A percentile compares a stretch with the other conserved stretches of the same genome.
Conservation (phyloP, 2,113 vertebrate species). For the Piliocolobus tephrosceles region DNA sequence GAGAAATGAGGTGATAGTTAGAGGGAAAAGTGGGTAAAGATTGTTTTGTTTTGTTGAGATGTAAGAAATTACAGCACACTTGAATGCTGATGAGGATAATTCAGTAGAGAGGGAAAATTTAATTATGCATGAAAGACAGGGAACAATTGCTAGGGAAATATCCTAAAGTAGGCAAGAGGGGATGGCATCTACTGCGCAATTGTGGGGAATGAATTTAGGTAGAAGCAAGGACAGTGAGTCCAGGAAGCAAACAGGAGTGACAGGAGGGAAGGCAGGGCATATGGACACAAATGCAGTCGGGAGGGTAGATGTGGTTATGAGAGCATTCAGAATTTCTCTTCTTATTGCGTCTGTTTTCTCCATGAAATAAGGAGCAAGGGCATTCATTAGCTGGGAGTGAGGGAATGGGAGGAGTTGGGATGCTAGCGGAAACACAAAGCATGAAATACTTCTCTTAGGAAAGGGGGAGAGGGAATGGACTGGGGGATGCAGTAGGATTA, state of each 20-base stretch:
- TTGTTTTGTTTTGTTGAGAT: slow-evolving; percentile 12
- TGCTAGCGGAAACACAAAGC: not conserved
- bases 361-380: not conserved
- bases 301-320: not conserved
- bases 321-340: not conserved
- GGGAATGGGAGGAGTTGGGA: not conserved
- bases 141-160: not conserved
- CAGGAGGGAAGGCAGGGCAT: not conserved
- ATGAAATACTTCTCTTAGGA: not conserved
- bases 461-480: not conserved
- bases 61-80: not conserved
- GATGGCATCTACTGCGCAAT: not conserved
- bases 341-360: not conserved
- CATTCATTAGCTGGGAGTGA: not conserved
- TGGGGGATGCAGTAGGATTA: not conserved
- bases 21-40: slow-evolving; percentile 14
- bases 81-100: not conserved
- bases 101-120: not conserved
- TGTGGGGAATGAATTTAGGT: not conserved
- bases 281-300: not conserved
- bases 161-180: not conserved
- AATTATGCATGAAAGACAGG: slow-evolving; percentile 33
- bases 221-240: not conserved
- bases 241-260: not conserved
- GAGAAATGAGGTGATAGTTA: not conserved